Percentiles rank a stretch among this genome's conserved stretches.
phyloP scores from a whole-genome alignment of 2,797 vertebrate species.

The Gymnoscopelus braueri region DNA sequence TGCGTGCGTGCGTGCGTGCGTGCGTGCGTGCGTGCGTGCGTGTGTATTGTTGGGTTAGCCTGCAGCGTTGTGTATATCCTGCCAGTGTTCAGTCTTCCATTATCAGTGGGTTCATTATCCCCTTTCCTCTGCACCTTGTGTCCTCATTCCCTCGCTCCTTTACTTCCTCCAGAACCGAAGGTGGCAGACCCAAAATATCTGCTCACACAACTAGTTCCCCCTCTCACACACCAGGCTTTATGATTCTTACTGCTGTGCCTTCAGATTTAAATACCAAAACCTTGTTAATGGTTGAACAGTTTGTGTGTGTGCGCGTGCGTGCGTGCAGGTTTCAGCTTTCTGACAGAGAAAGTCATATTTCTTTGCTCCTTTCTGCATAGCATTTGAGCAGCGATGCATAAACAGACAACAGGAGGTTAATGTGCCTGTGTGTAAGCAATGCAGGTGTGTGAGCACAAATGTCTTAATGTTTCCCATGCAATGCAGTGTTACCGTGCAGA shows the following conservation, averaged over 20 bases:
- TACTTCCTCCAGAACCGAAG: conserved; percentile 40
- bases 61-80: conserved; percentile 65
- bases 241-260: conserved; percentile 27
- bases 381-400: conserved; percentile 12
- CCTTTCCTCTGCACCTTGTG: conserved; percentile 34
- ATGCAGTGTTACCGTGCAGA: no score
- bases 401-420: conserved; percentile 45
- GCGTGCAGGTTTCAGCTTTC: neutral
- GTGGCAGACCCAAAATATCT: conserved; percentile 52
- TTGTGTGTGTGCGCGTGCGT: neutral
- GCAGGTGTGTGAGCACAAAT: neutral
- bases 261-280: conserved; percentile 16
- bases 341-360: no score
- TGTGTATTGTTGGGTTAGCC: conserved; percentile 49
- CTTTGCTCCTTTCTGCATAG: neutral
- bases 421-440: neutral
- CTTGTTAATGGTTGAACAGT: conserved; percentile 8
- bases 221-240: conserved; percentile 15
- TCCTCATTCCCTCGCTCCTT: neutral
- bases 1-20: no score
- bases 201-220: conserved; percentile 7
- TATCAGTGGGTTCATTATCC: conserved; percentile 71
- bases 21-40: conserved; percentile 21
- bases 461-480: neutral
- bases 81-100: conserved; percentile 66